A percentile compares a stretch with the other conserved stretches of the same genome.
phyloP scores from a whole-genome alignment of 2,888 invertebrate genomes.

The Bimastos eiseni region DNA sequence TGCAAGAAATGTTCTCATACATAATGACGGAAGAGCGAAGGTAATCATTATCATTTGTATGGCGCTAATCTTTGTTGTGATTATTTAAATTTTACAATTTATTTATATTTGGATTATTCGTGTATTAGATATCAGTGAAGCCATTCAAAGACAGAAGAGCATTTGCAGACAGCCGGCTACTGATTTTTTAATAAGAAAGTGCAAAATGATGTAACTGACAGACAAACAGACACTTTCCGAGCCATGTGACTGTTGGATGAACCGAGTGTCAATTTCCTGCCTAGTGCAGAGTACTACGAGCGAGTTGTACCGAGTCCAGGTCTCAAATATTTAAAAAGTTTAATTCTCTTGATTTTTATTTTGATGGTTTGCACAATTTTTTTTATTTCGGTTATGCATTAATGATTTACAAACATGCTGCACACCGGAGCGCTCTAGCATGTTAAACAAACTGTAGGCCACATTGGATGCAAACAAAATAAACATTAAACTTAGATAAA shows the following conservation, averaged over 20 bases:
- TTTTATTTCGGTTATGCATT: too few relatives aligned
- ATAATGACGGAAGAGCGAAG: conserved; percentile 66
- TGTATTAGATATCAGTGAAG: not conserved
- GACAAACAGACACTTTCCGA: not conserved
- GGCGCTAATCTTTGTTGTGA: not conserved
- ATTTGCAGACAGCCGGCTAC: not conserved
- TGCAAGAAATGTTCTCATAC: conserved; percentile 94
- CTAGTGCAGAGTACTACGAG: too few relatives aligned
- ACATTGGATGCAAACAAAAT: too few relatives aligned
- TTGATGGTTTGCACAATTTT: too few relatives aligned
- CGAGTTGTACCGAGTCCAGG: too few relatives aligned
- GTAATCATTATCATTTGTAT: conserved; percentile 44
- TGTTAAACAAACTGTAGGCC: too few relatives aligned
- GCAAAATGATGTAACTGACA: not conserved
- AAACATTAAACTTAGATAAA: too few relatives aligned
- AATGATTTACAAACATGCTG: too few relatives aligned
- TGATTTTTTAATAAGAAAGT: not conserved
- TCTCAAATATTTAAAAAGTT: too few relatives aligned
- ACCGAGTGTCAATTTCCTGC: too few relatives aligned
- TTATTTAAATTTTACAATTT: not conserved
- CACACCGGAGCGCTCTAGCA: too few relatives aligned
- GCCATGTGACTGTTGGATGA: not conserved
- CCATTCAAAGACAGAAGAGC: not conserved
- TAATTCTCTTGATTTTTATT: too few relatives aligned
- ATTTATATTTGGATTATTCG: not conserved